Conservation (phyloP, 2,113 vertebrate species). For the Gadus chalcogrammus region DNA sequence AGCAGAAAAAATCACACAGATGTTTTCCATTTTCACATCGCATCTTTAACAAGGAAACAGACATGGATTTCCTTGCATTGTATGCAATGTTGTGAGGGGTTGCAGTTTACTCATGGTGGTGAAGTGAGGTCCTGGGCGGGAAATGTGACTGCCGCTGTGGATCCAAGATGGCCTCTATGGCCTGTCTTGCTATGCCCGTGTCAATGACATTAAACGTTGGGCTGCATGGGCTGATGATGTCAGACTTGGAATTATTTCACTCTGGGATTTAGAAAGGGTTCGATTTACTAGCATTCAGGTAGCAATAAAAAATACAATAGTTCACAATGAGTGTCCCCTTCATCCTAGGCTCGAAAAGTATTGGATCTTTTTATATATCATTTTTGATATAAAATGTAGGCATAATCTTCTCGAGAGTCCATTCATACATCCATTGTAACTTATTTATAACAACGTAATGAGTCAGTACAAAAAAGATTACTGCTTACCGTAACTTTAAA, state of each 20-base stretch:
- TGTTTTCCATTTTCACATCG: constrained; percentile 36
- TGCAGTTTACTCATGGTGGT: constrained; percentile 22
- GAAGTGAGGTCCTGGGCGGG: constrained; percentile 18
- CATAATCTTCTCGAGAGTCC: not conserved
- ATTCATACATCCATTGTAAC: constrained; percentile 19
- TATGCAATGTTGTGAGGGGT: not conserved
- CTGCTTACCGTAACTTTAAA: not conserved
- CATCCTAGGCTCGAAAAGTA: constrained; percentile 37
- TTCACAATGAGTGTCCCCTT: constrained; percentile 53
- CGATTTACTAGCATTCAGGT: constrained; percentile 69
- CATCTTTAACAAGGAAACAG: constrained; percentile 23
- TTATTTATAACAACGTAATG: not conserved
- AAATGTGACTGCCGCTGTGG: constrained; percentile 12
- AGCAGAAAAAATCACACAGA: constrained; percentile 28
- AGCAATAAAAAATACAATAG: constrained; percentile 64
- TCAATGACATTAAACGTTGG: constrained; percentile 53
- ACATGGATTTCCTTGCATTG: constrained; percentile 18
- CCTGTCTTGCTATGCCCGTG: constrained; percentile 38
- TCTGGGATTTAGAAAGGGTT: constrained; percentile 57
- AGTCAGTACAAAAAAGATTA: too few relatives aligned
- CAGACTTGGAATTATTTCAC: constrained; percentile 64
- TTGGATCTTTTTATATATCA: constrained; percentile 29
- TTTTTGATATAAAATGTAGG: too few relatives aligned
- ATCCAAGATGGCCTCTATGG: constrained; percentile 50
- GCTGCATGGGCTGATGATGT: constrained; percentile 60